Conservation (phyloP, 2,797 vertebrate genomes). For the Numenius phaeopus region DNA sequence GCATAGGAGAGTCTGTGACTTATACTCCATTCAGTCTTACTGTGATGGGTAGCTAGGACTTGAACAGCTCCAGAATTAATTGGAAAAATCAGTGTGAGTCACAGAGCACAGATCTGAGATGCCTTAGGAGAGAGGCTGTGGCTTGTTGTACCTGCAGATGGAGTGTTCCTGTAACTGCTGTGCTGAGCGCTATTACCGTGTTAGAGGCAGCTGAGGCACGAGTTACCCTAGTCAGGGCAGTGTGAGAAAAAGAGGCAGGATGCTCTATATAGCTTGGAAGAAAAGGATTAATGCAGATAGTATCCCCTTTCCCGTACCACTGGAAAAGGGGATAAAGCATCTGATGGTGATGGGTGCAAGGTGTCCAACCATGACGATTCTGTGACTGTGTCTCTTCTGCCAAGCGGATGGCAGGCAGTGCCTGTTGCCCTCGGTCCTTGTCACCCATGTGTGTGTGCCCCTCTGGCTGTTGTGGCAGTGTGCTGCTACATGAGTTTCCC, state of each 20-base stretch:
- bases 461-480: background rate
- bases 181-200: background rate
- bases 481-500: background rate
- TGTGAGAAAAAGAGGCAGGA: background rate
- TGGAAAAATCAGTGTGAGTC: background rate
- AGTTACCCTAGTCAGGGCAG: background rate
- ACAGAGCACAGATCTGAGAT: background rate
- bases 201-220: background rate
- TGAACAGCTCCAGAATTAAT: background rate
- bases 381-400: background rate
- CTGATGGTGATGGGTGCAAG: background rate
- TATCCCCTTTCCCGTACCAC: background rate
- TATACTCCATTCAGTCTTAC: background rate
- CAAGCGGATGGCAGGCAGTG: background rate
- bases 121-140: background rate
- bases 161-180: background rate
- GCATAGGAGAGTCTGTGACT: background rate
- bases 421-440: fast-evolving
- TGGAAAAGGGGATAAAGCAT: background rate
- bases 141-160: background rate
- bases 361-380: too few relatives aligned
- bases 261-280: background rate
- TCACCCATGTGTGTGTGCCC: background rate
- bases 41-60: background rate
- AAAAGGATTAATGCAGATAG: background rate